These are phyloP conservation scores for Cotesia typhae DNA, from an alignment of 1,140 invertebrate genomes.

Conservation along the genomic window DNA sequence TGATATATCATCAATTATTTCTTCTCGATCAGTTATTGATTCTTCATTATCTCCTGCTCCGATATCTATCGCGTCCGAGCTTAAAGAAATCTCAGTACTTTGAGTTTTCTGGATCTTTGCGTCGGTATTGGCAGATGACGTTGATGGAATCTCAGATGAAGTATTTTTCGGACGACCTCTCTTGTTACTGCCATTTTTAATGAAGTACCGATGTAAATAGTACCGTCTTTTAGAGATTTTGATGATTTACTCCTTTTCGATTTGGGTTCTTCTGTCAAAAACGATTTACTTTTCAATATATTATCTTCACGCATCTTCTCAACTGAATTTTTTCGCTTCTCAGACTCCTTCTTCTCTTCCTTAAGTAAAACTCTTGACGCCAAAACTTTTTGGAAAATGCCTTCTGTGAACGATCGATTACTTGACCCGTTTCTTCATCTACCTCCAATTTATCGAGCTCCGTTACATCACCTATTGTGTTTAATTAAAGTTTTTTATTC, in stretches of 20 bases:
- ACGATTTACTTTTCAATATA: constrained; percentile 1
- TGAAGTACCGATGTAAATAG: no score
- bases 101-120: neutral
- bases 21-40: neutral
- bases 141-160: no score
- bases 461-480: no score
- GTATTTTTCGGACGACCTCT: no score
- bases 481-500: no score
- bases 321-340: constrained; percentile 3
- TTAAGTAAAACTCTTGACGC: neutral
- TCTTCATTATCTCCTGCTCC: neutral
- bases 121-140: neutral
- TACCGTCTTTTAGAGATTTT: neutral
- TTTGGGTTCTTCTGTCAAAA: neutral
- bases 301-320: neutral
- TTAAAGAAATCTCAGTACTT: neutral
- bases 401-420: no score
- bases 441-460: no score
- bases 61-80: neutral
- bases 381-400: neutral
- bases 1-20: constrained; percentile 16
- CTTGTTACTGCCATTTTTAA: no score
- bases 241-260: neutral
- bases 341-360: constrained; percentile 2
- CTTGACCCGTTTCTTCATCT: no score